Evolutionary conservation across 1,140 invertebrate species (phyloP), one percentile per base, ranked within the genome.

Genomic region (Pseudachorutes palmiensis): DNA sequence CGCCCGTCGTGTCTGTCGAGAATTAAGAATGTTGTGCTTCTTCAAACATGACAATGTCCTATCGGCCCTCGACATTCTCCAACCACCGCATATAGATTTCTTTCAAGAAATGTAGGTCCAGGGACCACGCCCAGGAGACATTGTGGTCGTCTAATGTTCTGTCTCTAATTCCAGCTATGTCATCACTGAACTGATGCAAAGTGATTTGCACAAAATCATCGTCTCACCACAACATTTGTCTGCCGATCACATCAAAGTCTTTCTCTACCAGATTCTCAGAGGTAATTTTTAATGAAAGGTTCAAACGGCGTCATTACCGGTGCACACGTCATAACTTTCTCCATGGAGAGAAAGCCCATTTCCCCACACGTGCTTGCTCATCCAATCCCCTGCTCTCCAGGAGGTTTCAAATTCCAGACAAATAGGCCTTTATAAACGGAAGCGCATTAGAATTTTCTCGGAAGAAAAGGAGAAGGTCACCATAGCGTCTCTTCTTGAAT

Each of bases 41-140:
- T 98, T 99, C 84, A 95, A 97, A 84, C 96, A 99, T 80, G 96
- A 98, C 81, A 99, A 99, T 81, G 96, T 97, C 75, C 83, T 97
- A 74, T 95, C 93, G 76, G 92, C 94, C 71, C 82, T 94, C 80
- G 94, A 97, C 81, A 95, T 97, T 79, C 83, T 97, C 70, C 94
- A 97, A 82, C 94, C 94, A 73, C 92, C 94, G 73, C 92, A 94
- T 81, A 86, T 97, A 80, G 94, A 97, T 82, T 96, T 94, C 84
- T 97, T 97, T 83, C 92, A 97, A 83, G 94, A 98, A 89, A 96
- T 98, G 92, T 97, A 96, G 93, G 69, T 65, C 22, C 9, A 64
- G 30, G n/a, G n/a, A n/a, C n/a, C n/a, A n/a, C n/a, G n/a, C n/a
- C n/a, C n/a, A n/a, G n/a, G n/a, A n/a, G n/a, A n/a, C n/a, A n/a